Base-by-base conservation (phyloP, 2,888 invertebrate species). In the Cataglyphis rosenhaueri region DNA sequence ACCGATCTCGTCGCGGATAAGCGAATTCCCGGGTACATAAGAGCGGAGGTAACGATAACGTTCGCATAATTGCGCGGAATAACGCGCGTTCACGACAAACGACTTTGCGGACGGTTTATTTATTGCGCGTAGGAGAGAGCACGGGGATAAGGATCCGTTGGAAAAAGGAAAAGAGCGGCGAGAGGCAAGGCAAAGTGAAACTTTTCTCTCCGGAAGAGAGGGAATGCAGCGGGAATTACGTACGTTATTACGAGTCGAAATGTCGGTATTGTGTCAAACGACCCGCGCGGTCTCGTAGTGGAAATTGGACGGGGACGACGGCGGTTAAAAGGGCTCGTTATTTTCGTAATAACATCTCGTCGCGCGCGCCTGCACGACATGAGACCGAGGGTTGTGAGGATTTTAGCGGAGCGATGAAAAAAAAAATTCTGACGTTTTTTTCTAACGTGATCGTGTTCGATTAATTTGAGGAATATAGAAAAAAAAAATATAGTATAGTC, bases 231-330 rank as follows among this genome's bases (percentile, higher is more conserved):
- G 74, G 75, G 75, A 83, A 85, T 81, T 76, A 76, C 68, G 76
- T 76, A 81, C 75, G 71, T 85, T 84, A 83, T 85, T 83, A 81
- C 81, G 75, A 73, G 75, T 81, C 85, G 84, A 84, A 82, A 84
- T 74, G 81, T 78, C 61, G 64, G 71, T 78, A 85, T 84, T 84
- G 85, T 85, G 76, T 64, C 74, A 65, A 73, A 83, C 83, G 74
- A 75, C 81, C 85, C 83, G 82, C 84, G 83, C 83, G 70, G 55
- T 82, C 79, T 82, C 73, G 83, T 83, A 83, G 44, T 38, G 73
- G 70, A 73, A 83, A 82, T 75, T 75, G 84, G 84, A 84, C 64
- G 82, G 82, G n/a, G 64, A 62, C 82, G 71, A 64, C 65, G 70
- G 66, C 57, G 70, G 71, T 52, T 68, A 71, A 64, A 48, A 81